Conservation (phyloP, 2,113 vertebrate species). For the Fukomys damarensis region DNA sequence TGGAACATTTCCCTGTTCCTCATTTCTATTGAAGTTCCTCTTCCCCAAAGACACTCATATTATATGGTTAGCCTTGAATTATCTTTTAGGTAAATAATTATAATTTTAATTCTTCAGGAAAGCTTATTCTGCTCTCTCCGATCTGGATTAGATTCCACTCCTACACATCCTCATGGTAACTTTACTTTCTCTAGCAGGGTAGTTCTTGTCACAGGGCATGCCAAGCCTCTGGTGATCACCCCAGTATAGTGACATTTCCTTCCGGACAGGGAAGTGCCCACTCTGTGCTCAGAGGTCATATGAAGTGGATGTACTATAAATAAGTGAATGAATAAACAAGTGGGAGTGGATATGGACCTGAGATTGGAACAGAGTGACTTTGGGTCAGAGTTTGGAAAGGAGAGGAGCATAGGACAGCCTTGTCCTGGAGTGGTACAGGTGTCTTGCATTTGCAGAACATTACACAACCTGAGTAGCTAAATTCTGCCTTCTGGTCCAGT, state of each 20-base stretch:
- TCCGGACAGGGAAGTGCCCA: not conserved
- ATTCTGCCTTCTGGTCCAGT: not conserved
- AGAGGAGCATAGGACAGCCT: too few species aligned
- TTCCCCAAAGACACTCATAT: not conserved
- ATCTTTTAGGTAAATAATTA: not conserved
- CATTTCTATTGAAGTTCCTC: not conserved
- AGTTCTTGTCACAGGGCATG: not conserved
- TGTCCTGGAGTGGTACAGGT: not conserved
- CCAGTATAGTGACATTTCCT: not conserved
- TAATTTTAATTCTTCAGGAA: not conserved
- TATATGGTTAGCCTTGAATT: not conserved
- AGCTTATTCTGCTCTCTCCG: not conserved
- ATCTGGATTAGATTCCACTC: not conserved
- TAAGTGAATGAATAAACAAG: not conserved
- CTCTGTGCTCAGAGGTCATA: not conserved
- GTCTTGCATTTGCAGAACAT: not conserved
- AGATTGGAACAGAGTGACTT: not conserved
- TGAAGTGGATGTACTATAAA: not conserved
- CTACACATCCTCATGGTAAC: fast-evolving
- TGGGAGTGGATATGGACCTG: not conserved
- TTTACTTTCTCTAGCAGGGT: not conserved
- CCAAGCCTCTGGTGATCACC: not conserved
- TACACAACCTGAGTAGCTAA: not conserved
- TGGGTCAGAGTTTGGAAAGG: not conserved
- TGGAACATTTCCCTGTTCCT: not conserved